phyloP scores from a whole-genome alignment of 2,113 vertebrate genomes.

The Scytalopus superciliaris region DNA sequence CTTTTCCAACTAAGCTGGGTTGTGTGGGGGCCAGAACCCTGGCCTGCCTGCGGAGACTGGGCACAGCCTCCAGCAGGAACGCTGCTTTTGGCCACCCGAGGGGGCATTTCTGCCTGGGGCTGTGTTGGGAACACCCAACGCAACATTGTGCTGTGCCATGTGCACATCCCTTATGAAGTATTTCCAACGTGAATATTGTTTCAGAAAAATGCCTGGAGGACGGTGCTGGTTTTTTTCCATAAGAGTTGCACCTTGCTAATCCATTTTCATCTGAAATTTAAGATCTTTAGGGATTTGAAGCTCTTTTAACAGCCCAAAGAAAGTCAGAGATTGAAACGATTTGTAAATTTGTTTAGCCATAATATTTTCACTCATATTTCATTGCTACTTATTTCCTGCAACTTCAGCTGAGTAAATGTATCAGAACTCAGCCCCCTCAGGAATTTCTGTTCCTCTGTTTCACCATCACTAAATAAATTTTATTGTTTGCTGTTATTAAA shows the following conservation, averaged over 20 bases:
- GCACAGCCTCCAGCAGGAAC: background rate
- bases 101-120: background rate
- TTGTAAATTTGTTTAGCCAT: background rate
- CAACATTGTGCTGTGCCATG: background rate
- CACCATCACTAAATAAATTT: constrained; percentile 16
- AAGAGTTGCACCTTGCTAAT: background rate
- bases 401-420: background rate
- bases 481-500: constrained; percentile 29
- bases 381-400: background rate
- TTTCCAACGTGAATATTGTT: background rate
- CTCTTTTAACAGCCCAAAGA: background rate
- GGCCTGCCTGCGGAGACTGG: rapidly evolving
- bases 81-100: background rate
- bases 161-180: background rate
- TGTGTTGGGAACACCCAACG: rapidly evolving
- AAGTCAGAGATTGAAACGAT: background rate
- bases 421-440: background rate
- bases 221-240: rapidly evolving
- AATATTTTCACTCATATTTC: background rate
- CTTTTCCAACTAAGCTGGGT: background rate
- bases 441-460: constrained; percentile 6
- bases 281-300: background rate
- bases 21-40: background rate
- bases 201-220: background rate
- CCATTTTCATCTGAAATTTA: background rate